Base-by-base conservation (phyloP, 2,888 invertebrate genomes). In the Xestia ashworthii region DNA sequence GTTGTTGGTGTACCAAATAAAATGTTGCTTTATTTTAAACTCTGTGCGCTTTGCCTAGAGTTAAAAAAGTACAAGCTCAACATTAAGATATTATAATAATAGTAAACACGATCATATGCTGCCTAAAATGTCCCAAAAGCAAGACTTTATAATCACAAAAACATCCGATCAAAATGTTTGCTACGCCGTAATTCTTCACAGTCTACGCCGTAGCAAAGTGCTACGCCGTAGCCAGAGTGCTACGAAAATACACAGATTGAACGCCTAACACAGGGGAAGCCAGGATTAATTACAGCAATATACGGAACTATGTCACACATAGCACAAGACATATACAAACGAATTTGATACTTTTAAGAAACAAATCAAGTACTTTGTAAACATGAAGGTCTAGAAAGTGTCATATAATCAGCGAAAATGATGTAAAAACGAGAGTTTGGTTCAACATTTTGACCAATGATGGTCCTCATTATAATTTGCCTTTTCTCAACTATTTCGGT, bases 171-270 rank as follows among this genome's bases (percentile, higher is more conserved):
- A 6, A 22, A n/a, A 48, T 41, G 3, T 11, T 5, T 50, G 32
- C 78, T 78, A 78, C 77, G 80, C 19, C 77, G 60, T 76, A 58
- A 4, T 19, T 0, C 46, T 3, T 1, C 0, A 0, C 19, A 3
- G 12, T 16, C 74, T 75, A 75, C 74, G 74, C 1, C 50, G 74
- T 76, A 78, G 32, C 46, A 0, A 5, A 0, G 1, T 2, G 38
- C 71, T 80, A 80, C 78, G 81, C 4, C 62, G 60, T 78, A 66
- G 69, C 8, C 14, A 16, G 3, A 55, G 44, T 25, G 76, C 75
- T 32, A 72, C 50, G 73, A 14, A 25, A 25, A 73, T 73, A 72
- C 9, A 19, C 32, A 32, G 32, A 60, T 64, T 64, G 41, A 41
- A 64, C 22, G 3, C 3, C 22, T n/a, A 60, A 60, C 16, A 32